Evolutionary conservation across 92 coral and sea anemone species (phyloP).

Genomic region (Heteractis magnifica): DNA sequence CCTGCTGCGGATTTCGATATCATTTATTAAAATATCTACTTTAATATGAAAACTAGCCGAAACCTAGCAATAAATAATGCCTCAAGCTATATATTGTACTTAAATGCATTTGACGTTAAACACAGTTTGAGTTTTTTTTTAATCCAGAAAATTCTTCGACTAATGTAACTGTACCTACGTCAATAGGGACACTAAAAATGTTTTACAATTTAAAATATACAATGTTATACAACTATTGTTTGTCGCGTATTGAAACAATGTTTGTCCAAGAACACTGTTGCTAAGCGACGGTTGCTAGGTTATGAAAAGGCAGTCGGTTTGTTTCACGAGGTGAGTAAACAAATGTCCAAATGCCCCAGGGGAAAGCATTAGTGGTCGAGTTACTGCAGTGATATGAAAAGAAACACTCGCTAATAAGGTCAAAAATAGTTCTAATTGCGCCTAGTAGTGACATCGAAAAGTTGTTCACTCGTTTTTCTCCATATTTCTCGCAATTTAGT

Average conservation of each 20-base stretch:
- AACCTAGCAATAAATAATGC: not conserved
- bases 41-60: not conserved
- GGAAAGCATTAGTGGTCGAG: too few relatives aligned
- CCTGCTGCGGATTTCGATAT: not conserved
- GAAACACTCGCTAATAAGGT: too few relatives aligned
- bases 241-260: conserved; percentile 14
- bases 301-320: not conserved
- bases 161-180: not conserved
- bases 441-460: too few relatives aligned
- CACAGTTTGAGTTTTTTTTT: not conserved
- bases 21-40: not conserved
- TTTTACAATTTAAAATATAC: not conserved
- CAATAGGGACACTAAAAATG: not conserved
- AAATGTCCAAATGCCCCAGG: not conserved
- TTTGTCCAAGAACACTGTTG: conserved; percentile 16
- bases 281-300: conserved; percentile 13
- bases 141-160: not conserved
- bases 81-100: not conserved
- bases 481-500: too few relatives aligned
- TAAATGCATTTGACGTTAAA: not conserved
- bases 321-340: not conserved
- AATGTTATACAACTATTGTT: conserved; percentile 5
- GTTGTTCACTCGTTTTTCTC: too few relatives aligned
- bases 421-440: too few relatives aligned
- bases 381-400: too few relatives aligned